A percentile compares a stretch with the other conserved stretches of the same genome.
Conservation (phyloP, 2,797 vertebrate species). For the Syndactyla subalaris region DNA sequence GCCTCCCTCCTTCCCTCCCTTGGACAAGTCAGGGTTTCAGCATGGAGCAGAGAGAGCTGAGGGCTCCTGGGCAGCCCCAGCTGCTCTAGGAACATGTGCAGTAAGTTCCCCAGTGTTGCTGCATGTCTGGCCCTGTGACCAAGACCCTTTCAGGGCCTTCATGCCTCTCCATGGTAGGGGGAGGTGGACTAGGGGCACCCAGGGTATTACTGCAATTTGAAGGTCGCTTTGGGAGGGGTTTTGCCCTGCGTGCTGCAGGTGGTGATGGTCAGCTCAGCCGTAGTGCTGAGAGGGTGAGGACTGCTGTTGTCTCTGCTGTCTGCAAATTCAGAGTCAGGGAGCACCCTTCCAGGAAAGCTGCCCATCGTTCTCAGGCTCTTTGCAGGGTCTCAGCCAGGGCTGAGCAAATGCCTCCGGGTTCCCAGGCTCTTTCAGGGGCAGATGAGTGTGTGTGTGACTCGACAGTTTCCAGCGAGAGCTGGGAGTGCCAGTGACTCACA, state of each 20-base stretch:
- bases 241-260: not conserved
- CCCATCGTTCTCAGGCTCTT: not conserved
- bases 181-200: not conserved
- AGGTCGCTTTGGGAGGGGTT: not conserved
- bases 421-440: not conserved
- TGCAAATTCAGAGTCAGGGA: not conserved
- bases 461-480: not conserved
- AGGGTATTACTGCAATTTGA: not conserved
- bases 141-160: fast-evolving
- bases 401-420: not conserved
- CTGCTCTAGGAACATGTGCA: not conserved
- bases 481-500: slow-evolving; percentile 50
- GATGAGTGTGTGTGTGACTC: slow-evolving; percentile 40
- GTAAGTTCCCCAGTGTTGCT: not conserved
- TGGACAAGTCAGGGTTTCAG: not conserved
- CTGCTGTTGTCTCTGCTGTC: not conserved
- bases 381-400: not conserved
- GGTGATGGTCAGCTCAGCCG: fast-evolving
- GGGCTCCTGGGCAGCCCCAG: not conserved
- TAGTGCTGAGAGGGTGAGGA: not conserved
- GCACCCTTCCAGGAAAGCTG: not conserved
- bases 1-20: slow-evolving; percentile 22
- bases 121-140: fast-evolving
- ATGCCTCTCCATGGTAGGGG: fast-evolving
- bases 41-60: not conserved